phyloP scores from a whole-genome alignment of 2,113 vertebrate species.

The Dipodomys ordii region DNA sequence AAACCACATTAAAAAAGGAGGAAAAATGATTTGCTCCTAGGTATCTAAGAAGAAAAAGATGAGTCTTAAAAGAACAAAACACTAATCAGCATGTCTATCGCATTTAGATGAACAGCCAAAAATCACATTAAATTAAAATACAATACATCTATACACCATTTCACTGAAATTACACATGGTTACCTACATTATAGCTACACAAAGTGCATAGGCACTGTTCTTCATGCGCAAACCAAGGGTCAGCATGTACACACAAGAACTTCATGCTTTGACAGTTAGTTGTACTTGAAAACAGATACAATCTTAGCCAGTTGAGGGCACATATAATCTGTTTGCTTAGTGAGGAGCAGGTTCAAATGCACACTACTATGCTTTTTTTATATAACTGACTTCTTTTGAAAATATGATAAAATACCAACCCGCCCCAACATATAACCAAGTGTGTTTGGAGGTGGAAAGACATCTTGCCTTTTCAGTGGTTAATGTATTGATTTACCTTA shows the following conservation, averaged over 20 bases:
- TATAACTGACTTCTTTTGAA: slow-evolving; percentile 68
- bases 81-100: slow-evolving; percentile 83
- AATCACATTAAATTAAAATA: slow-evolving; percentile 84
- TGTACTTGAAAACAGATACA: slow-evolving; percentile 81
- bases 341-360: slow-evolving; percentile 81
- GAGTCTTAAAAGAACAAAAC: slow-evolving; percentile 77
- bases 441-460: slow-evolving; percentile 69
- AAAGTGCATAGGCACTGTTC: slow-evolving; percentile 96
- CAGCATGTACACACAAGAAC: slow-evolving; percentile 83
- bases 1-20: slow-evolving; percentile 83
- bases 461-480: slow-evolving; percentile 26
- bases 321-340: slow-evolving; percentile 80
- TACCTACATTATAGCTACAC: slow-evolving; percentile 94
- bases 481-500: slow-evolving; percentile 25
- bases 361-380: slow-evolving; percentile 72
- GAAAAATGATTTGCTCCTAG: slow-evolving; percentile 78
- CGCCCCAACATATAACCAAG: slow-evolving; percentile 41
- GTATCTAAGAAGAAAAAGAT: slow-evolving; percentile 62
- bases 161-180: slow-evolving; percentile 90
- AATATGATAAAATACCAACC: slow-evolving; percentile 68
- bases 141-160: slow-evolving; percentile 90
- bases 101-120: slow-evolving; percentile 84
- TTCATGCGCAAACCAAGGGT: slow-evolving; percentile 93
- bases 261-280: slow-evolving; percentile 89
- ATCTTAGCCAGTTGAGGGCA: slow-evolving; percentile 84